Conservation (phyloP, 2,888 invertebrate species). For the Hemaris fuciformis region DNA sequence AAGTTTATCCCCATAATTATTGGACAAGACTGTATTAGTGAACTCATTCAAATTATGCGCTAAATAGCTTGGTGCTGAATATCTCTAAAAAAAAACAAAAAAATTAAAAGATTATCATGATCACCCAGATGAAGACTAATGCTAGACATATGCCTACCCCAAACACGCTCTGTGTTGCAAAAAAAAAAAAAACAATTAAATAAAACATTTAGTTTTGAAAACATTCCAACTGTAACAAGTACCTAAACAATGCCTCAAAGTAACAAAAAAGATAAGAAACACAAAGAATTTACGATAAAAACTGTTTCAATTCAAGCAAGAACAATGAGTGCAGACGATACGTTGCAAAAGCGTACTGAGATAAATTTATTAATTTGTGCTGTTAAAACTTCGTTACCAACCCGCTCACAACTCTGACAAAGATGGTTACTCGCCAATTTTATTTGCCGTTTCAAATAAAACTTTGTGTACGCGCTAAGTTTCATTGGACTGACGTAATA, state of each 20-base stretch:
- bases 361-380: constrained; percentile 6
- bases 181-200: too few species aligned
- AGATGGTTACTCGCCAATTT: constrained; percentile 8
- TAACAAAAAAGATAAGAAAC: not conserved
- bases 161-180: too few species aligned
- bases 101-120: too few species aligned
- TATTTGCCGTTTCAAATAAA: constrained; percentile 5
- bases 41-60: too few species aligned
- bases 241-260: not conserved
- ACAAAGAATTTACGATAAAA: constrained; percentile 18
- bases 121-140: too few species aligned
- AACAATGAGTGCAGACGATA: constrained; percentile 2
- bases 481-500: constrained; percentile 1
- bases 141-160: too few species aligned
- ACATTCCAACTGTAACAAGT: not conserved
- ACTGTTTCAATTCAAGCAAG: not conserved
- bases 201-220: too few species aligned
- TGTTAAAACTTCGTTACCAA: not conserved
- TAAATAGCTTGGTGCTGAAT: too few species aligned
- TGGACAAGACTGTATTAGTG: too few species aligned
- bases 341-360: not conserved
- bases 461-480: constrained; percentile 3
- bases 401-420: not conserved
- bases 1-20: too few species aligned
- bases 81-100: too few species aligned